Percentiles rank a stretch among this genome's conserved stretches.
Evolutionary conservation across 2,888 invertebrate genomes (phyloP).

Genomic region (Bruchidius siliquastri): DNA sequence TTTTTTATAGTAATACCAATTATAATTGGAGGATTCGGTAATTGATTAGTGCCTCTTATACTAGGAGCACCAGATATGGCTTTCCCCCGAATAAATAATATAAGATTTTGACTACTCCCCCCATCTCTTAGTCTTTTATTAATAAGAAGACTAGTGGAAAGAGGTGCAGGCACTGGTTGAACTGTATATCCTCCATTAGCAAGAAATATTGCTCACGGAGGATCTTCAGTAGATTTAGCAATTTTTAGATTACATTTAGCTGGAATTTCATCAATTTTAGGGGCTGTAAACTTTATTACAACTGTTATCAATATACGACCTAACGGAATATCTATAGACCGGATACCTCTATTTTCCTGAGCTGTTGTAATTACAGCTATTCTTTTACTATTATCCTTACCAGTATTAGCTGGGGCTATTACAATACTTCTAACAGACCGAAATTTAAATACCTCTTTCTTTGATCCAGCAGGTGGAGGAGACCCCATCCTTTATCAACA

Average conservation of each 20-base stretch:
- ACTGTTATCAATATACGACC: conserved; percentile 70
- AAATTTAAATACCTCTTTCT: conserved; percentile 76
- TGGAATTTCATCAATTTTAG: conserved; percentile 69
- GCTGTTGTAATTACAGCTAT: conserved; percentile 64
- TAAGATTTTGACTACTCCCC: conserved; percentile 76
- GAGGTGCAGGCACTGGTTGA: conserved; percentile 73
- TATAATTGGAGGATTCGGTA: conserved; percentile 80
- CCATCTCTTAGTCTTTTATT: conserved; percentile 59
- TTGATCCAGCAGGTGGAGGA: conserved; percentile 75
- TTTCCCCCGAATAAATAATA: conserved; percentile 79
- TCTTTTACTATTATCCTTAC: conserved; percentile 63
- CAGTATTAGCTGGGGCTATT: conserved; percentile 74
- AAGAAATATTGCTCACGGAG: conserved; percentile 58
- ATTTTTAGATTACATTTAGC: conserved; percentile 76
- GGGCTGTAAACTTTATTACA: conserved; percentile 75
- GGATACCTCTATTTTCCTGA: conserved; percentile 70
- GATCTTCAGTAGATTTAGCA: conserved; percentile 66
- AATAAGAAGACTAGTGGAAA: conserved; percentile 61
- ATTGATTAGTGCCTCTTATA: conserved; percentile 74
- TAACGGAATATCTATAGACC: conserved; percentile 56
- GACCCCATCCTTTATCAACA: conserved; percentile 79
- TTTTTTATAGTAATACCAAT: conserved; percentile 62
- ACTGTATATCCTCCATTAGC: conserved; percentile 71
- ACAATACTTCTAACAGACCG: conserved; percentile 76
- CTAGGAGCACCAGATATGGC: conserved; percentile 75